Base-by-base conservation (phyloP, 2,113 vertebrate species). In the Pseudorasbora parva region DNA sequence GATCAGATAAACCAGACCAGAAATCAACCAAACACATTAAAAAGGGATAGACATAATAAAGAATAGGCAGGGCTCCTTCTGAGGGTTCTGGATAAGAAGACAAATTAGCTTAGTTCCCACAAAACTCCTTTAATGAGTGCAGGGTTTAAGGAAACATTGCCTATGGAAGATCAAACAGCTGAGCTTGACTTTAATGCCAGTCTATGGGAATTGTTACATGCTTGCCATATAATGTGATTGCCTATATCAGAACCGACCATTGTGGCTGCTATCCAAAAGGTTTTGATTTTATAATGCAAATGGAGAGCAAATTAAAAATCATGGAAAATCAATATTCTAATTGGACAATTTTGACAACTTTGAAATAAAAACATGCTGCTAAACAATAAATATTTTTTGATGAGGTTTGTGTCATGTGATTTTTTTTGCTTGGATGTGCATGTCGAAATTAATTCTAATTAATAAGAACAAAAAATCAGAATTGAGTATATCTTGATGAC, bases 311-410 rank as follows among this genome's bases (percentile, higher is more conserved):
- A 12, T 33, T 49, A 37, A 37, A 37, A 37, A 37, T 33, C 33
- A 33, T n/a, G 56, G 56, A 59, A 25, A 59, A 10, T 23, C 1
- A 59, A 12, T 23, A 49, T n/a, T 71, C 19, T 23, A 14, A 23
- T 1, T 41, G 17, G 19, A n/a, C 51, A n/a, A 43, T 14, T 2
- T 43, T 71, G 37, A 7, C 30, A 54, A 73, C 17, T 75, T 56
- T 77, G 12, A 57, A 77, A 78, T 78, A 60, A 78, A 77, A 78
- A 5, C 27, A 68, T 17, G n/a, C 5, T 62, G 19, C 10, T 45
- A 4, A 60, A 14, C 14, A 77, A 23, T 1, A 41, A 23, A 15
- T 23, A 17, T 60, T 60, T 72, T n/a, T 72, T 47, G n/a, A 8
- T 72, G 2, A 23, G 21, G 41, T 72, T 72, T 72, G 41, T 72